Evolutionary conservation across 2,797 vertebrate species (phyloP), one percentile per base, ranked within the genome.

Genomic region (Pampus argenteus): DNA sequence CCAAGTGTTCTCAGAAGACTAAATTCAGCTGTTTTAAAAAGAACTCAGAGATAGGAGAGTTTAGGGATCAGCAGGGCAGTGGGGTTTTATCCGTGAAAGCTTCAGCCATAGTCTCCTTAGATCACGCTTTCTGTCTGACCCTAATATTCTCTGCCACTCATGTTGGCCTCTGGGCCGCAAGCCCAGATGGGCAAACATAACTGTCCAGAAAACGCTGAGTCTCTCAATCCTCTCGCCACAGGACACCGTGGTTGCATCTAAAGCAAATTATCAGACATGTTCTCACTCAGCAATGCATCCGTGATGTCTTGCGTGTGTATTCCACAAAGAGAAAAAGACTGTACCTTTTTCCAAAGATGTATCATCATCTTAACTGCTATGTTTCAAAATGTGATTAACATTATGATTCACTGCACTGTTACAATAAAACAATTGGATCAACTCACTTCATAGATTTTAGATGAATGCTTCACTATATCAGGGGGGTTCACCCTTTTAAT

Each of bases 201-300:
- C 81, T 57, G 76, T 78, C 82, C 81, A 85, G 66, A 89, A 91
- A 88, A 82, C 49, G 79, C 87, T 85, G 88, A 88, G 83, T 88
- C 85, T 75, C 71, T 82, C 83, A 61, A 69, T 80, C 81, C 71
- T 71, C 49, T 84, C 88, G 90, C 86, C 92, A 95, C 65, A 83
- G 94, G 81, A 96, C 95, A 29, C 93, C 89, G 89, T 85, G 78
- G 93, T 89, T 94, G 69, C 76, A 17, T 82, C 76, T 67, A 66
- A 71, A 81, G 69, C 82, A 85, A 82, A 83, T 72, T 66, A 65
- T 83, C 66, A 28, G 67, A 84, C 66, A 74, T 63, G 71, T 63
- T 81, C 68, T 68, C 22, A 29, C 67, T 73, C 57, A 55, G 78
- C 72, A 63, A 57, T 17, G 49, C 44, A 50, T 62, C 48, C 34